phyloP scores from a whole-genome alignment of 2,888 invertebrate genomes.

The Campoletis raptor region DNA sequence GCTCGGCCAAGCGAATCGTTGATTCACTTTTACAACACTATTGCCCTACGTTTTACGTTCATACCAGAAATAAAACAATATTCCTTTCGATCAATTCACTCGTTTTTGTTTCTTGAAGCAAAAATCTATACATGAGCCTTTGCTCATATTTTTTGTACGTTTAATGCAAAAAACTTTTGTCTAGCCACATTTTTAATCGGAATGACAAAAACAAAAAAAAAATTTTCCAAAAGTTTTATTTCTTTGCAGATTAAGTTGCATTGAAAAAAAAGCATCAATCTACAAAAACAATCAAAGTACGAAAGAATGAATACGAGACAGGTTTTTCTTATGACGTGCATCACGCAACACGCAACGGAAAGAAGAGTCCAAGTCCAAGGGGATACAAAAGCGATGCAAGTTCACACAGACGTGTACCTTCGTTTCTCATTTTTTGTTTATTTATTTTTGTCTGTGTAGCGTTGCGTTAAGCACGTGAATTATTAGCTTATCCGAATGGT shows the following conservation, averaged over 20 bases:
- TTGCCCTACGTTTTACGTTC: neutral
- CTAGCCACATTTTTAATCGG: neutral
- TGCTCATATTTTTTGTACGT: neutral
- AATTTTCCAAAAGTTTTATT: neutral
- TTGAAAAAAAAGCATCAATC: neutral
- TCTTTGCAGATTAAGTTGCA: neutral
- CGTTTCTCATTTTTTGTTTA: constrained; percentile 17
- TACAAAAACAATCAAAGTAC: constrained; percentile 4
- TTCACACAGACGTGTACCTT: constrained; percentile 26
- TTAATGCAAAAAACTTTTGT: neutral
- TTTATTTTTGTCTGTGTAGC: neutral
- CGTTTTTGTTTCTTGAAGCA: neutral
- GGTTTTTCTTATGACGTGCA: constrained; percentile 17
- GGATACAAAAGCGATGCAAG: constrained; percentile 27
- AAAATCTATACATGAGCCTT: neutral
- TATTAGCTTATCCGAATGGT: neutral
- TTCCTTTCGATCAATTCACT: neutral
- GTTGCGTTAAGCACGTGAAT: neutral
- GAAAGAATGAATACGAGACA: neutral
- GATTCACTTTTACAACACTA: constrained; percentile 28
- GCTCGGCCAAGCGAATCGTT: constrained; percentile 55
- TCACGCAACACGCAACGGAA: constrained; percentile 31
- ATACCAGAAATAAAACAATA: neutral
- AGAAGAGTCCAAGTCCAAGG: constrained; percentile 41
- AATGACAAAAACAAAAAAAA: neutral